Base-by-base conservation (phyloP, 30 jellyfish, hydroid and myxozoan species). In the Aurelia sp. region DNA sequence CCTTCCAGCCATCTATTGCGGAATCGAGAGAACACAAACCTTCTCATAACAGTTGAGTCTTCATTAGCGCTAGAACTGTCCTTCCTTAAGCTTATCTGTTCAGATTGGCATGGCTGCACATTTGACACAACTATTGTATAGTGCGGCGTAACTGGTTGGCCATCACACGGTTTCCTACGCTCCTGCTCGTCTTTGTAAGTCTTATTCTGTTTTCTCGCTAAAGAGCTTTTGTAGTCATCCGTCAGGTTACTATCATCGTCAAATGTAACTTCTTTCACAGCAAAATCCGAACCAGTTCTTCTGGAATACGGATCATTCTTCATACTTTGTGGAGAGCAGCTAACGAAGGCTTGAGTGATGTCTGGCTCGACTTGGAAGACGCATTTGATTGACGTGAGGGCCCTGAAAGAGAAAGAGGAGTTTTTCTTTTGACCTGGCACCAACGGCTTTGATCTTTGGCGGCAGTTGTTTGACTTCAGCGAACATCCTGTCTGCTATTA, bases 321-420 rank as follows among this genome's bases (percentile, higher is more conserved):
- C 18, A 15, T 50, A 21, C 27, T 48, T 21, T 37, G 12, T 3
- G 78, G 81, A 18, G 81, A 79, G 15, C 30, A 63, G 58, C 52
- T 71, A 23, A 65, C 47, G 15, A 27, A n/a, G 1, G 89, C 22
- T 15, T 59, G 73, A 15, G 10, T 6, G 17, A n/a, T 52, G 55
- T 16, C 80, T 13, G 90, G 60, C 55, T 65, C 82, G 15, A 66
- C 76, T 67, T 80, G 71, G 23, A 80, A 80, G 47, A 80, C 73
- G 59, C 90, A 80, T 66, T 70, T 80, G 58, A 80, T 66, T 17
- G 83, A 80, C n/a, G 90, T 80, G 41, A 21, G 59, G 13, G 90
- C 83, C 83, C 90, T 80, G 48, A 57, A 67, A 48, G 51, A 31
- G 5, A 79, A 79, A 27, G 33, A 27, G 33, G 33, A 27, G 33